Evolutionary conservation across 2,888 invertebrate genomes (phyloP), one percentile per base, ranked within the genome.

Genomic region (Polydrusus cervinus): DNA sequence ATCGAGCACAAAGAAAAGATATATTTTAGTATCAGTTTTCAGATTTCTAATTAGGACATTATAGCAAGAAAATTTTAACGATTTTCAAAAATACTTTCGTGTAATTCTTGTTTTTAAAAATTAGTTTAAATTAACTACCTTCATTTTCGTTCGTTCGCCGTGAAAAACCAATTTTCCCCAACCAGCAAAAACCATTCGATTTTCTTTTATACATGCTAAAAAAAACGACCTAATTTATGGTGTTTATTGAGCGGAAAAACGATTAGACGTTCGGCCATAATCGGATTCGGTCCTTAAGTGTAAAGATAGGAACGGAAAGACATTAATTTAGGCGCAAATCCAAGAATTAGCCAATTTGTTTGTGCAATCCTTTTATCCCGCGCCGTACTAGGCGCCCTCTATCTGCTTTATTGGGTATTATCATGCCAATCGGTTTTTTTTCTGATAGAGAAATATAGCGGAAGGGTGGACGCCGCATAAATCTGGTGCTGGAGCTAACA

Each of bases 401-500:
- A 67, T 57, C 81, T 84, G 83, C 84, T 85, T 84, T 85, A 85
- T 85, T 81, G 84, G 79, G 82, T 83, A 84, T 85, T 85, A 85
- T 84, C 84, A 80, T 84, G 84, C 84, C 85, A 83, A 86, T 85
- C 82, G 82, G 61, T 80, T 80, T 80, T 80, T 80, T 80, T 78
- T 68, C 71, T 80, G 82, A 83, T 82, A 71, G 80, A 83, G 84
- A 86, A 84, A 83, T 85, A 85, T 84, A 80, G 85, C 83, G 80
- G 80, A 80, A 81, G 84, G 85, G 85, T 81, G 84, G 83, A 78
- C 78, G 76, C 71, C 78, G 81, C 81, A 85, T 85, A 85, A 85
- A 85, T 85, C 70, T 62, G 18, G 20, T 20, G 34, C 34, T 47
- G 47, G 64, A 14, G 40, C 13, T 49, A 38, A 49, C 18, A 61